Conservation (phyloP, 2,888 invertebrate genomes). For the Brachyptera risi region DNA sequence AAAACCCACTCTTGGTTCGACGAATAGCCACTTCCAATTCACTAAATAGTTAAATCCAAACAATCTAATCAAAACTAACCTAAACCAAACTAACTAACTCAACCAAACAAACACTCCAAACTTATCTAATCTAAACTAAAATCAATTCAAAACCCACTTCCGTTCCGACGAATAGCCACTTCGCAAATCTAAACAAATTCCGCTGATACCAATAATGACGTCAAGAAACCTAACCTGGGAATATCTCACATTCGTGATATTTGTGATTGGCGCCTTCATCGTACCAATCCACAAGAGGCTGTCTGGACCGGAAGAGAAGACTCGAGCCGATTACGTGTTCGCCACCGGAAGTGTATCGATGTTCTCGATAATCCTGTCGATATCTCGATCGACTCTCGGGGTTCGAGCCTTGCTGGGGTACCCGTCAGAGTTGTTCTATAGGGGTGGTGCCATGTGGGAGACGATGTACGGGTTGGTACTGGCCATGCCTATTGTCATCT, state of each 20-base stretch:
- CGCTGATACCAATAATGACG: too few relatives aligned
- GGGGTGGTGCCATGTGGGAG: slow-evolving; percentile 85
- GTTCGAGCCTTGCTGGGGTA: slow-evolving; percentile 79
- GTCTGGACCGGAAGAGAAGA: slow-evolving; percentile 60
- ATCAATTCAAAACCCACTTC: too few relatives aligned
- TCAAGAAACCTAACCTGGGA: too few relatives aligned
- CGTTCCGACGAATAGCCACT: too few relatives aligned
- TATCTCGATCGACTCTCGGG: slow-evolving; percentile 77
- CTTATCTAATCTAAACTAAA: too few relatives aligned
- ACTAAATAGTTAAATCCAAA: too few relatives aligned
- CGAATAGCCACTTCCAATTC: too few relatives aligned
- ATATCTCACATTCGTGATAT: slow-evolving; percentile 71
- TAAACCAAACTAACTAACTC: too few relatives aligned
- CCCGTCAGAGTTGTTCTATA: slow-evolving; percentile 79
- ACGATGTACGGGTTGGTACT: slow-evolving; percentile 77
- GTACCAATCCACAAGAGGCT: slow-evolving; percentile 69
- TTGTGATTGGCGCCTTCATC: slow-evolving; percentile 68
- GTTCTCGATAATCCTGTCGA: slow-evolving; percentile 77
- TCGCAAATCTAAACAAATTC: too few relatives aligned
- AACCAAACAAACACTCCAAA: too few relatives aligned
- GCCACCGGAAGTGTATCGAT: slow-evolving; percentile 68
- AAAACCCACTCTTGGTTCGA: too few relatives aligned
- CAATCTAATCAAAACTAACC: too few relatives aligned
- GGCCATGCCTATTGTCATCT: slow-evolving; percentile 79
- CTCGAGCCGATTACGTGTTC: slow-evolving; percentile 74